A percentile compares a stretch with the other conserved stretches of the same genome.
Conservation (phyloP, 2,888 invertebrate species). For the Octonoba sinensis region DNA sequence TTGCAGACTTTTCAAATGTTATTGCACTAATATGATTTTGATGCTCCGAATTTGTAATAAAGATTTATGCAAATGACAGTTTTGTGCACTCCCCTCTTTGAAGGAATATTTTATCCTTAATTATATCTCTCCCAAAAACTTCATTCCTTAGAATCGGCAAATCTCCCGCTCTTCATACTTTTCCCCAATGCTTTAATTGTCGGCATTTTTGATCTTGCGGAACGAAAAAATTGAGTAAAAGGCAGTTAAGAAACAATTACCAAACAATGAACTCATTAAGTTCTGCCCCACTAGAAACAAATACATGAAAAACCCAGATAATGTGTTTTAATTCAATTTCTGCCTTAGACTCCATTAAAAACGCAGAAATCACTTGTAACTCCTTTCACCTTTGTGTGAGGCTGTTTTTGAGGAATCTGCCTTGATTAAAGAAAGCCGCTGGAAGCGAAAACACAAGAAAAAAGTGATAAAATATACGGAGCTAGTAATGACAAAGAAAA, state of each 20-base stretch:
- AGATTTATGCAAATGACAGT: conserved; percentile 55
- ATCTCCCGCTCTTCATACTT: conserved; percentile 10
- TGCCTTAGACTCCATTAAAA: conserved; percentile 39
- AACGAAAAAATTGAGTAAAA: conserved; percentile 36
- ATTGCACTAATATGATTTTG: conserved; percentile 53
- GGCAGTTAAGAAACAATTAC: conserved; percentile 63
- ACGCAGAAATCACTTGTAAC: conserved; percentile 49
- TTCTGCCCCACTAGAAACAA: conserved; percentile 51
- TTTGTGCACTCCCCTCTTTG: conserved; percentile 20
- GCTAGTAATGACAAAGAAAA: conserved; percentile 46
- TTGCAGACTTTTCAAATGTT: conserved; percentile 33
- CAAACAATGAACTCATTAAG: conserved; percentile 60
- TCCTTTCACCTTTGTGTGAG: conserved; percentile 45
- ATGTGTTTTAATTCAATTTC: conserved; percentile 61
- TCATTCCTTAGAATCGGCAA: not conserved
- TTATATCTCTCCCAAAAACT: conserved; percentile 44
- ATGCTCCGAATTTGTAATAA: conserved; percentile 41
- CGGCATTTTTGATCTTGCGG: conserved; percentile 50
- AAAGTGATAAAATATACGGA: conserved; percentile 47
- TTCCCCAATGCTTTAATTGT: conserved; percentile 50
- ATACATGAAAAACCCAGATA: conserved; percentile 46
- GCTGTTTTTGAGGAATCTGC: conserved; percentile 30
- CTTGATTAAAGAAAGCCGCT: conserved; percentile 56
- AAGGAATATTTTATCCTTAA: conserved; percentile 57
- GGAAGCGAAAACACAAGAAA: conserved; percentile 25